phyloP scores from a whole-genome alignment of 2,797 vertebrate species.

The Morus bassanus region DNA sequence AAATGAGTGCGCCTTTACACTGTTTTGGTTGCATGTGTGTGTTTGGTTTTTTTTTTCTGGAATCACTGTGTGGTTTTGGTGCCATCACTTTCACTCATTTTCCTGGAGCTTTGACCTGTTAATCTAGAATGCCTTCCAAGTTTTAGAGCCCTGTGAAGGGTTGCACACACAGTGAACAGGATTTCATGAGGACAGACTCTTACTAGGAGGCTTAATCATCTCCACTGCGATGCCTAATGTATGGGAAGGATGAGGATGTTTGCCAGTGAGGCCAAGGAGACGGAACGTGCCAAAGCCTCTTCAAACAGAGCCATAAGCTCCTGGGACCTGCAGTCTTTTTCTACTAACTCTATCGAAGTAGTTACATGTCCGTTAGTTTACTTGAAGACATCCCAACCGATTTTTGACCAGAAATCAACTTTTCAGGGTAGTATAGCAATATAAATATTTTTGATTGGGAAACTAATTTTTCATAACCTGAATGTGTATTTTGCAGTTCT shows the following conservation, averaged over 20 bases:
- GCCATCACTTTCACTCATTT: background rate
- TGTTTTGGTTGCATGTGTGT: background rate
- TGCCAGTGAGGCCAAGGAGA: background rate
- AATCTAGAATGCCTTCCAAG: background rate
- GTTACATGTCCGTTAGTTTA: background rate
- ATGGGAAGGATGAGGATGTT: background rate
- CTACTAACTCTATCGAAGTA: background rate
- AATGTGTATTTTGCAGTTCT: background rate
- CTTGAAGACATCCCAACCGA: background rate
- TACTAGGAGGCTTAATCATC: background rate
- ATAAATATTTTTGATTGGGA: background rate
- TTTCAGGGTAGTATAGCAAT: background rate
- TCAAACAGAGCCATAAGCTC: background rate
- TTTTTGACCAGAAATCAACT: background rate
- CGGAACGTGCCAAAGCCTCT: background rate
- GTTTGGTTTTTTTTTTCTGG: background rate
- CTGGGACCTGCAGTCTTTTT: background rate
- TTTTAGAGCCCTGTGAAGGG: background rate
- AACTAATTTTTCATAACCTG: background rate
- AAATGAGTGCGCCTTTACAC: background rate
- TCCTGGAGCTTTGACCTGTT: background rate
- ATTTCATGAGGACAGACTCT: background rate
- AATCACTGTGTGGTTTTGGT: background rate
- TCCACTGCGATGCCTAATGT: background rate
- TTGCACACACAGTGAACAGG: background rate